Evolutionary conservation across 2,888 invertebrate species (phyloP), one percentile per base, ranked within the genome.

Genomic region (Xanthia icteritia): DNA sequence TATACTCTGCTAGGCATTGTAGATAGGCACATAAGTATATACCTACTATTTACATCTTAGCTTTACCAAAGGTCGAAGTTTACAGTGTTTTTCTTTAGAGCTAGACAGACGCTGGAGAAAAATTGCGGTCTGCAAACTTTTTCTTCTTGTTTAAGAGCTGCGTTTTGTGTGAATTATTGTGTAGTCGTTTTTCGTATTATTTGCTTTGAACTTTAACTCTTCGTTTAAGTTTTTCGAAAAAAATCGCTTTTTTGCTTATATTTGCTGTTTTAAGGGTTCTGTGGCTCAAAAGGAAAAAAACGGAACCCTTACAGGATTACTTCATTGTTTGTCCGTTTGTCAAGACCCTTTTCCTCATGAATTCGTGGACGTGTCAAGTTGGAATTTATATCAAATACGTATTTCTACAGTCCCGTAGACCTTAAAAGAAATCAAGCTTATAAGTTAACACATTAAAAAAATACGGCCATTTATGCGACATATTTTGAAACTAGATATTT

Each of bases 71-170:
- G 27, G 48, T 79, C 66, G 39, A 63, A 63, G 39, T 73, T 73
- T 66, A 8, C 1, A 63, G 31, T 73, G 72, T 39, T 63, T 67
- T 73, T 67, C 39, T 73, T 66, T 54, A 23, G 23, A 72, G 51
- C 27, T 54, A 56, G 73, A 54, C 54, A 54, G 72, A 54, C 54
- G n/a, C 20, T 56, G 54, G n/a, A 73, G 66, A 73, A 79, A 73
- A 79, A 73, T 79, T 15, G 73, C 48, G 31, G 79, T 79, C 61
- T 79, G 61, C 4, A 31, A 79, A 79, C 39, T 79, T 79, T 71
- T 67, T 66, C 39, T 66, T 66, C 8, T 66, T 17, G 58, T 70
- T 63, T 54, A 45, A 70, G 45, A 79, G 45, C 73, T 72, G 54
- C 27, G 64, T 66, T 71, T 78, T 65, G 36, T 78, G 72, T 51